Conservation (phyloP, 1,140 invertebrate species). For the Nymphalis io region DNA sequence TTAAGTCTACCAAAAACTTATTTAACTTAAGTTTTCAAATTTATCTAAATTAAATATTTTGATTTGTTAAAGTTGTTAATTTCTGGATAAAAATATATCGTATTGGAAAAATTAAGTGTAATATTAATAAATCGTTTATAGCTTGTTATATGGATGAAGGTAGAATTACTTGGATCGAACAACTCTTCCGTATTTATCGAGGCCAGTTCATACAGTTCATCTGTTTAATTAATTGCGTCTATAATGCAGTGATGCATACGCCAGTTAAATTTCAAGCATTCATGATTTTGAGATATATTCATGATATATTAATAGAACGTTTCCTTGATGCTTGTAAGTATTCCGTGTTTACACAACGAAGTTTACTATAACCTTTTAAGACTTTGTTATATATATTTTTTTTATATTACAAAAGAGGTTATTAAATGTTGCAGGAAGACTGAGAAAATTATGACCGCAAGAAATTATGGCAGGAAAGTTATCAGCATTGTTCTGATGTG, state of each 20-base stretch:
- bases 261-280: constrained; percentile 19
- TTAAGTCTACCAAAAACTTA: no score
- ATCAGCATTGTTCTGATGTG: no score
- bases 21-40: no score
- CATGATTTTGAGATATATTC: constrained; percentile 7
- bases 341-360: no score
- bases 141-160: constrained; percentile 2
- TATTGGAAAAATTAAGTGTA: background rate
- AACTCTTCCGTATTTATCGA: constrained; percentile 65
- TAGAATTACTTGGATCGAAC: constrained; percentile 18
- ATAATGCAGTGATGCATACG: constrained; percentile 23
- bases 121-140: background rate
- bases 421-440: no score
- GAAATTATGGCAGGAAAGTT: background rate
- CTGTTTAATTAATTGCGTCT: constrained; percentile 25
- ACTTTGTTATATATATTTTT: background rate
- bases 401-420: background rate
- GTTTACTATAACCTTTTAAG: no score
- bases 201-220: constrained; percentile 61
- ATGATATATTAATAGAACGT: constrained; percentile 6
- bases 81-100: no score
- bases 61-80: no score
- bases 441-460: no score
- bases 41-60: no score
- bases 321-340: constrained; percentile 14